A percentile compares a stretch with the other conserved stretches of the same genome.
These are phyloP conservation scores for Marisa cornuarietis DNA, from an alignment of 1,140 invertebrate genomes.

Conservation along the genomic window DNA sequence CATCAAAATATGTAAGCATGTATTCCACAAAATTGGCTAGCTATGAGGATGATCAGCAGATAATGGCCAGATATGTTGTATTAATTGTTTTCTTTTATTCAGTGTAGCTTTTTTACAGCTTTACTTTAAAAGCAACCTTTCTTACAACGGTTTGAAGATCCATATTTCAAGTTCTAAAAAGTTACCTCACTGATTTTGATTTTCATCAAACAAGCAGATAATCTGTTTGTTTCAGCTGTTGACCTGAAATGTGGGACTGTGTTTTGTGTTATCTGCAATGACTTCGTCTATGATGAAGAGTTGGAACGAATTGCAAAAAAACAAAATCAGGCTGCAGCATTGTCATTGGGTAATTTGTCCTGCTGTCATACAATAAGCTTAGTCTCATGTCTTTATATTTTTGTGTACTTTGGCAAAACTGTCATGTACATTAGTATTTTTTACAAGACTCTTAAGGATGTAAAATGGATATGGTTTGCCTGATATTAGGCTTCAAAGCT, in stretches of 20 bases:
- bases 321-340: conserved; percentile 36
- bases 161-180: no score
- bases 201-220: no score
- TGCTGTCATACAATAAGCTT: neutral
- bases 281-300: conserved; percentile 88
- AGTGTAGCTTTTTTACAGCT: no score
- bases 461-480: neutral
- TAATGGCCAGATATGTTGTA: no score
- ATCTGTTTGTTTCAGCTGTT: conserved; percentile 70
- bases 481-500: neutral
- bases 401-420: neutral
- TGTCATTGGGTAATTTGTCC: conserved; percentile 35
- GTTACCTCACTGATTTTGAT: no score
- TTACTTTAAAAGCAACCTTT: no score
- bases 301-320: conserved; percentile 69
- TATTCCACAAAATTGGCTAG: no score
- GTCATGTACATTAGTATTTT: neutral
- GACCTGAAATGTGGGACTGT: conserved; percentile 90
- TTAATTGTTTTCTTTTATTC: no score
- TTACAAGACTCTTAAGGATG: neutral
- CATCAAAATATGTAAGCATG: no score
- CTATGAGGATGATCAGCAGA: no score
- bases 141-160: no score
- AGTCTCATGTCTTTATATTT: neutral
- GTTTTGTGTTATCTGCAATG: conserved; percentile 89